These are phyloP conservation scores for Perithous albicinctus DNA, from an alignment of 2,888 invertebrate species.

Conservation along the genomic window DNA sequence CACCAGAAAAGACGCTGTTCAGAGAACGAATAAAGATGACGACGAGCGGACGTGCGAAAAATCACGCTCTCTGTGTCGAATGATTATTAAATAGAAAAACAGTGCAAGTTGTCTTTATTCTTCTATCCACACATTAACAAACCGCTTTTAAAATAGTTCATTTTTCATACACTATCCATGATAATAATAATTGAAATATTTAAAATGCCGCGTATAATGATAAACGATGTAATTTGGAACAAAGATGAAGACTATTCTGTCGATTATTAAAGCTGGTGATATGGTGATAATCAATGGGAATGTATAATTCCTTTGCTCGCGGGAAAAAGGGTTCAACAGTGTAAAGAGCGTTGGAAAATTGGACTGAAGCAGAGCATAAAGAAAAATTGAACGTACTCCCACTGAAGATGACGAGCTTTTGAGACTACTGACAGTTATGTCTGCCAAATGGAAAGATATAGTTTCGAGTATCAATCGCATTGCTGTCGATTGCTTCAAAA, in stretches of 20 bases:
- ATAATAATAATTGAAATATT: too few species aligned
- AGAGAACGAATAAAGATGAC: too few species aligned
- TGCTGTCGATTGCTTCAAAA: conserved; percentile 98
- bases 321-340: conserved; percentile 99
- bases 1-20: too few species aligned
- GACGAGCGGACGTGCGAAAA: too few species aligned
- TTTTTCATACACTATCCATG: too few species aligned
- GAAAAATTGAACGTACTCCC: conserved; percentile 99
- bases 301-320: conserved; percentile 99
- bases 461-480: conserved; percentile 99
- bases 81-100: too few species aligned
- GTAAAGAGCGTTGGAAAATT: conserved; percentile 99
- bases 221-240: conserved; percentile 99
- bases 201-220: conserved; percentile 98
- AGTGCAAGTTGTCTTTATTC: too few species aligned
- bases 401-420: conserved; percentile 99
- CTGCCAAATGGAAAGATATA: conserved; percentile 99
- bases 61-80: too few species aligned
- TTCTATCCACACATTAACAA: too few species aligned
- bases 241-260: conserved; percentile 99
- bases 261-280: conserved; percentile 99
- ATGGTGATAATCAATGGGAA: conserved; percentile 99
- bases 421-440: conserved; percentile 99
- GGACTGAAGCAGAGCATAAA: conserved; percentile 99
- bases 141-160: too few species aligned